Conservation (phyloP, 2,888 invertebrate genomes). For the Poecilobothrus nobilitatus region DNA sequence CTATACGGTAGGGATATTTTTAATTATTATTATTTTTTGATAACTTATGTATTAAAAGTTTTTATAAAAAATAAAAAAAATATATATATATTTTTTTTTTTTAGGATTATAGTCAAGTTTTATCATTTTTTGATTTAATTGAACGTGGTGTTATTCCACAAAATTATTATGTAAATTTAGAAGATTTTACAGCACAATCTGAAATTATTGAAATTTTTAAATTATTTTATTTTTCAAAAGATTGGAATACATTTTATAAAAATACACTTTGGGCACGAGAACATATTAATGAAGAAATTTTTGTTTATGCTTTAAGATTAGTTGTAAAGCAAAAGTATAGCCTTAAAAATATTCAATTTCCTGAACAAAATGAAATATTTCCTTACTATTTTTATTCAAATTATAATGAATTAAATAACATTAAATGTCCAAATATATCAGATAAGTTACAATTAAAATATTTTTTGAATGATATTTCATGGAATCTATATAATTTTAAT, state of each 20-base stretch:
- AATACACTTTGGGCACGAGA: conserved; percentile 52
- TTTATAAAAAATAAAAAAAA: no score
- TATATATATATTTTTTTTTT: no score
- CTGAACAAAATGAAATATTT: neutral
- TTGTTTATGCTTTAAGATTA: conserved; percentile 54
- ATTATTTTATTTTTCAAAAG: conserved; percentile 50
- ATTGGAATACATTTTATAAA: conserved; percentile 52
- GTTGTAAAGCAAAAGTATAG: conserved; percentile 44
- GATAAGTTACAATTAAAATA: conserved; percentile 45
- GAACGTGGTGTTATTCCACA: neutral
- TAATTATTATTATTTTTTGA: no score
- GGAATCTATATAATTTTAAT: conserved; percentile 54
- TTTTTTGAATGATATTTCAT: conserved; percentile 57
- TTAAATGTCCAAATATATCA: no score
- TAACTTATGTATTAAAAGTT: no score
- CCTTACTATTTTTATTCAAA: neutral
- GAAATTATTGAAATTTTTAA: conserved; percentile 42
- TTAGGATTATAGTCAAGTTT: neutral
- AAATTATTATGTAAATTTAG: neutral
- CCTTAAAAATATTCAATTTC: conserved; percentile 36
- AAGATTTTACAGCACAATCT: neutral
- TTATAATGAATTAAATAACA: no score
- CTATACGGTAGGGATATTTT: neutral
- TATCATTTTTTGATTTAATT: neutral
- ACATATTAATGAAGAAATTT: conserved; percentile 60